phyloP scores from a whole-genome alignment of 2,888 invertebrate species.

The Cenopis cana region DNA sequence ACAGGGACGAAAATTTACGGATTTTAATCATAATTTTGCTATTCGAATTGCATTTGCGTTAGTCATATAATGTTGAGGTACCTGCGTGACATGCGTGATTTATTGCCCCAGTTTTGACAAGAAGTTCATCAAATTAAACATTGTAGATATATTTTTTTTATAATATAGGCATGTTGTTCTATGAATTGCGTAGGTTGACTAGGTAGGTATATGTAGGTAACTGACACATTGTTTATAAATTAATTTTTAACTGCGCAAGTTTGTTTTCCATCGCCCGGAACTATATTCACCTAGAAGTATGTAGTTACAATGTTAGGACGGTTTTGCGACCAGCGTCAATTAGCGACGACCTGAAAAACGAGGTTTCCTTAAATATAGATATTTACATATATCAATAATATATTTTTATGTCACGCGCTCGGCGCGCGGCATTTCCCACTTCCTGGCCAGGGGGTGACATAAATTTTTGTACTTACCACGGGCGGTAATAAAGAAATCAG shows the following conservation, averaged over 20 bases:
- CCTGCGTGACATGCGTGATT: not conserved
- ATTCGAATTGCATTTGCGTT: constrained; percentile 1
- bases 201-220: too few species aligned
- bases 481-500: too few species aligned
- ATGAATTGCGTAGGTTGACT: not conserved
- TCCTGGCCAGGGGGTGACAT: too few species aligned
- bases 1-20: not conserved
- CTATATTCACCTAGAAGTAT: not conserved
- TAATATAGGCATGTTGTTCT: too few species aligned
- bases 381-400: too few species aligned
- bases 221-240: not conserved
- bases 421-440: too few species aligned
- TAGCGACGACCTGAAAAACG: too few species aligned
- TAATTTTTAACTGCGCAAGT: not conserved
- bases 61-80: not conserved
- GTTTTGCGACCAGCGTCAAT: too few species aligned
- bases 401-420: too few species aligned
- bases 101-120: not conserved
- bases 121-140: not conserved
- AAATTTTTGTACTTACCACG: too few species aligned
- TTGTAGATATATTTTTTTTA: not conserved
- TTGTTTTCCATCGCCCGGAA: not conserved
- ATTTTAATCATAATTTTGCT: not conserved
- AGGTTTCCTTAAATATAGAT: too few species aligned
- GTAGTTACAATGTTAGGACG: too few species aligned